These are phyloP conservation scores for Selene dorsalis DNA, from an alignment of 2,797 vertebrate genomes.

Conservation along the genomic window DNA sequence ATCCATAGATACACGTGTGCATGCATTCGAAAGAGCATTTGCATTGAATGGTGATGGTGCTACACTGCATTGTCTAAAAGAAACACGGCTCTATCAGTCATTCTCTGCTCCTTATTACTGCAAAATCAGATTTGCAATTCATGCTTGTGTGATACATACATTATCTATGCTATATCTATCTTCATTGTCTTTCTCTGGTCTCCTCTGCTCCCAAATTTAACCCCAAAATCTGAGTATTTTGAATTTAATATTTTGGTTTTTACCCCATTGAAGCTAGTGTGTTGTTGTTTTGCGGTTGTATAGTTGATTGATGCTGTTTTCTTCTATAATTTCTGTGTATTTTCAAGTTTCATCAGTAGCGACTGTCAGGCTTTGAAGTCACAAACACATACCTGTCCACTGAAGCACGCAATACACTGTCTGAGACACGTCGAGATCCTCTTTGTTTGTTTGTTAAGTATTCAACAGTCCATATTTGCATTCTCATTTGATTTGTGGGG, in stretches of 20 bases:
- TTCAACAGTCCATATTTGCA: conserved; percentile 53
- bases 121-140: conserved; percentile 8
- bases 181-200: background rate
- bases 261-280: background rate
- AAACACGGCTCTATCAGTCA: conserved; percentile 14
- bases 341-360: background rate
- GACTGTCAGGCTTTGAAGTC: background rate
- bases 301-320: background rate
- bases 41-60: background rate
- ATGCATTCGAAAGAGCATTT: conserved; percentile 7
- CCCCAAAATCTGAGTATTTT: background rate
- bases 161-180: background rate
- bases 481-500: conserved; percentile 54
- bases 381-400: conserved; percentile 12
- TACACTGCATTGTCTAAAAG: background rate
- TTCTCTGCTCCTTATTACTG: conserved; percentile 2
- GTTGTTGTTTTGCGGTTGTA: background rate
- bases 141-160: background rate
- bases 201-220: background rate
- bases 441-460: conserved; percentile 48
- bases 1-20: background rate
- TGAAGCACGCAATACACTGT: background rate
- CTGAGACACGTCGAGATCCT: background rate
- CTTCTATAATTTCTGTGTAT: background rate
- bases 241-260: background rate